Base-by-base conservation (phyloP, 2,113 vertebrate genomes). In the Zapornia atra region DNA sequence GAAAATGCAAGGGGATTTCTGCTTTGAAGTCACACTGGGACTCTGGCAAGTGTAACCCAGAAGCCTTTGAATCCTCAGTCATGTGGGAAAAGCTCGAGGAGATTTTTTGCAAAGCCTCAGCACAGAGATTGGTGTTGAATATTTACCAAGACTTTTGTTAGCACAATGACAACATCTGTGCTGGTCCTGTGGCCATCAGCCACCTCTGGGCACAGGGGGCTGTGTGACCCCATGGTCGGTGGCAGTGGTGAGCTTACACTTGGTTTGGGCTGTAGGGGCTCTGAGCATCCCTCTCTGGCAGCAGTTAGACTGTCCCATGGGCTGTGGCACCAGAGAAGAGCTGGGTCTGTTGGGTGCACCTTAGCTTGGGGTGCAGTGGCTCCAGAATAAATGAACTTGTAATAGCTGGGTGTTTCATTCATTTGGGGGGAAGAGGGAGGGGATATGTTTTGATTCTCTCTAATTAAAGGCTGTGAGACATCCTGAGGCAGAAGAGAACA, bases 281-380 rank as follows among this genome's bases (percentile, higher is more conserved):
- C 59, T 2, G 19, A 78, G 59, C 70, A 40, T 63, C 86, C 61
- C n/a, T 86, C 66, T 16, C 57, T 29, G 34, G 15, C 20, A 3
- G 33, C 1, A 2, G 15, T 0, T 4, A 70, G 65, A 15, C 1
- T 2, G 66, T 34, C 40, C 60, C 3, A 0, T 0, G 15, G 33
- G 59, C 57, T 17, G 15, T 0, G 2, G 42, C 20, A 13, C 65
- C 36, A 29, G 60, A 33, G 44, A 69, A 34, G 17, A 77, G 22
- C 29, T 81, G 38, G 46, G 11, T 13, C 50, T 51, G 12, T 20
- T 36, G 40, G 68, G 66, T 81, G 50, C 42, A 9, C 5, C 0
- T 46, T 18, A 31, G 53, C 8, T 15, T 28, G n/a, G 48, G 64
- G 36, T 1, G 21, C 44, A 18, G 24, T 0, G 12, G 8, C 56